phyloP scores from a whole-genome alignment of 2,113 vertebrate species.

The Labeo catla region DNA sequence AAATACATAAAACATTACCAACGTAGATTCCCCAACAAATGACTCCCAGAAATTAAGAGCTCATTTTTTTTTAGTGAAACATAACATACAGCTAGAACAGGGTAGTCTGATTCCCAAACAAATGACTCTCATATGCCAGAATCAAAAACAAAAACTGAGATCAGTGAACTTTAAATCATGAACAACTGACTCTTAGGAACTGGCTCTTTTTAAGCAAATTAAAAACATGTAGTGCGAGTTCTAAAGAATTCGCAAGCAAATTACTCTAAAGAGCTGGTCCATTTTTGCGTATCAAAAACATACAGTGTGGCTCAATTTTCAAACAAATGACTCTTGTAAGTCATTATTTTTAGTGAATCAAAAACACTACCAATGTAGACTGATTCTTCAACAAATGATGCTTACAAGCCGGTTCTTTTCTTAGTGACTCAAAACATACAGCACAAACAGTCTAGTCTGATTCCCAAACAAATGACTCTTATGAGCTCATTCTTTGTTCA shows the following conservation, averaged over 20 bases:
- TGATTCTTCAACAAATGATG: neutral
- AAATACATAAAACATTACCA: neutral
- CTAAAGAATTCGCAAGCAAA: no score
- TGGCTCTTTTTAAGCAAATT: no score
- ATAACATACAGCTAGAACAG: neutral
- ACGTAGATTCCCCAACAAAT: neutral
- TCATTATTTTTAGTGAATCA: neutral
- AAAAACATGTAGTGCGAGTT: no score
- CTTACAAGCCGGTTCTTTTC: no score
- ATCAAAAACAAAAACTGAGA: no score
- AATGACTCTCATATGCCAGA: no score
- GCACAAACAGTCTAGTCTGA: neutral
- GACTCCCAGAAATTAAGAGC: neutral
- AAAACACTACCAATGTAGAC: neutral
- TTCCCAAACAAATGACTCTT: neutral
- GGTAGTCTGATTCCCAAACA: no score
- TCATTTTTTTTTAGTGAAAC: neutral
- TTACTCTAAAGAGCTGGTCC: neutral
- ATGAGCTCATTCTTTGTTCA: neutral
- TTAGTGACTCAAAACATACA: neutral
- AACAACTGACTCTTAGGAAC: no score
- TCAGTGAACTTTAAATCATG: no score
- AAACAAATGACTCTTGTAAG: neutral
- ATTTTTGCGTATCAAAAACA: neutral
- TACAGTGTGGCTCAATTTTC: neutral